phyloP scores from a whole-genome alignment of 2,797 vertebrate genomes.

The Myotis pilosus region DNA sequence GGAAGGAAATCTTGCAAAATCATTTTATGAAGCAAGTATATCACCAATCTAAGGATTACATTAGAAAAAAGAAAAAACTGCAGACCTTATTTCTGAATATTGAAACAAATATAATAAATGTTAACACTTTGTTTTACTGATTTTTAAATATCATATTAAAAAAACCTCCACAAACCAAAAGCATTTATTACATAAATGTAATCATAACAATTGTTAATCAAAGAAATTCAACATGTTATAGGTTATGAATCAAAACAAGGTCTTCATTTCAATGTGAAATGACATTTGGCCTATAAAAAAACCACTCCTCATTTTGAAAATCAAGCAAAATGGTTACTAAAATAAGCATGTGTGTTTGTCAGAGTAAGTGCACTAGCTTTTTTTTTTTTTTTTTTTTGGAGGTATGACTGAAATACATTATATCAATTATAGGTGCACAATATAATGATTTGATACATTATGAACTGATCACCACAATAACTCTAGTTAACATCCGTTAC shows the following conservation, averaged over 20 bases:
- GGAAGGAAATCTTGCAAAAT: conserved; percentile 54
- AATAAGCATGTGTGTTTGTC: neutral
- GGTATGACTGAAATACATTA: neutral
- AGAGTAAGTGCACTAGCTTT: neutral
- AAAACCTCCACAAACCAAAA: neutral
- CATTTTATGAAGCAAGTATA: conserved; percentile 50
- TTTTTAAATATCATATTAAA: neutral
- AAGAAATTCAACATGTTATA: conserved; percentile 4
- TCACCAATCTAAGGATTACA: conserved; percentile 37
- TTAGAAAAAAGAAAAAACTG: conserved; percentile 19
- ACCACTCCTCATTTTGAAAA: neutral
- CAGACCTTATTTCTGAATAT: conserved; percentile 26
- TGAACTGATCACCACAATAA: neutral
- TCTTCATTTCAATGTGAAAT: neutral
- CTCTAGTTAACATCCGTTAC: neutral
- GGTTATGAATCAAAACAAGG: neutral
- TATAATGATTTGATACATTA: neutral
- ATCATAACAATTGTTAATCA: conserved; percentile 21
- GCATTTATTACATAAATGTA: neutral
- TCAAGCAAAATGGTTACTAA: neutral
- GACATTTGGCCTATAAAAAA: neutral
- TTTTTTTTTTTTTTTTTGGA: neutral
- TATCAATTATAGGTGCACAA: neutral
- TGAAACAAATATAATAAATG: conserved; percentile 26
- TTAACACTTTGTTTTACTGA: neutral